Percentiles rank a stretch among this genome's conserved stretches.
Conservation (phyloP, 2,797 vertebrate genomes). For the Argyrosomus regius region DNA sequence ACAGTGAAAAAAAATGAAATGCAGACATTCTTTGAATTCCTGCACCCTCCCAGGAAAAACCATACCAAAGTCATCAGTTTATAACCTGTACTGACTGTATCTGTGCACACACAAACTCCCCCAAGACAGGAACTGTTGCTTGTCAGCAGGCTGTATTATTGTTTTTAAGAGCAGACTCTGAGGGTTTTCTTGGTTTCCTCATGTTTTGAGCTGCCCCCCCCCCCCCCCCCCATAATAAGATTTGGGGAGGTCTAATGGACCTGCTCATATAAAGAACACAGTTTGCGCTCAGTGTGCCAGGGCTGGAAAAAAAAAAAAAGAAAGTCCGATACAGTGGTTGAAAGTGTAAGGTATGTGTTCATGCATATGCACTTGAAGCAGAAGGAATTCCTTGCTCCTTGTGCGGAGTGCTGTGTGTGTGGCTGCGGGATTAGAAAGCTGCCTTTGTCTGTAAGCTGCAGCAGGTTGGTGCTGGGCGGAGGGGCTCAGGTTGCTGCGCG, state of each 20-base stretch:
- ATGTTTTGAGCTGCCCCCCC: too few relatives aligned
- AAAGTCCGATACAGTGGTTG: neutral
- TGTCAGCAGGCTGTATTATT: neutral
- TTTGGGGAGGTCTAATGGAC: slow-evolving; percentile 2
- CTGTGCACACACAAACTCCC: slow-evolving; percentile 6
- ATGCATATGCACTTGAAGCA: slow-evolving; percentile 14
- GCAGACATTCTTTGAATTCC: slow-evolving; percentile 37
- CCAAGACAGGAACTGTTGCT: slow-evolving; percentile 6
- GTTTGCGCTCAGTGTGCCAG: slow-evolving; percentile 37
- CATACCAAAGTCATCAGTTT: slow-evolving; percentile 14
- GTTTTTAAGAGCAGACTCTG: neutral
- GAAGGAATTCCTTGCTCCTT: slow-evolving; percentile 34
- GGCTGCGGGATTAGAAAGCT: slow-evolving; percentile 66
- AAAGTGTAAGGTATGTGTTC: slow-evolving; percentile 28
- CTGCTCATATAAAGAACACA: slow-evolving; percentile 35
- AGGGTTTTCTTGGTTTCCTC: slow-evolving; percentile 6
- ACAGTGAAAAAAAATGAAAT: neutral
- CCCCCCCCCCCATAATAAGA: neutral
- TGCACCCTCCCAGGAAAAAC: neutral
- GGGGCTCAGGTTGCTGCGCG: slow-evolving; percentile 65
- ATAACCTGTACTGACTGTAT: neutral
- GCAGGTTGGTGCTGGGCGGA: slow-evolving; percentile 55
- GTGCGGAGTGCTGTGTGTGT: slow-evolving; percentile 38
- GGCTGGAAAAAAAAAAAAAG: slow-evolving; percentile 11
- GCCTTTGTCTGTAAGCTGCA: slow-evolving; percentile 66